Percentiles rank a stretch among this genome's conserved stretches.
These are phyloP conservation scores for Nyctalus aviator DNA, from an alignment of 2,797 vertebrate species.

Conservation along the genomic window DNA sequence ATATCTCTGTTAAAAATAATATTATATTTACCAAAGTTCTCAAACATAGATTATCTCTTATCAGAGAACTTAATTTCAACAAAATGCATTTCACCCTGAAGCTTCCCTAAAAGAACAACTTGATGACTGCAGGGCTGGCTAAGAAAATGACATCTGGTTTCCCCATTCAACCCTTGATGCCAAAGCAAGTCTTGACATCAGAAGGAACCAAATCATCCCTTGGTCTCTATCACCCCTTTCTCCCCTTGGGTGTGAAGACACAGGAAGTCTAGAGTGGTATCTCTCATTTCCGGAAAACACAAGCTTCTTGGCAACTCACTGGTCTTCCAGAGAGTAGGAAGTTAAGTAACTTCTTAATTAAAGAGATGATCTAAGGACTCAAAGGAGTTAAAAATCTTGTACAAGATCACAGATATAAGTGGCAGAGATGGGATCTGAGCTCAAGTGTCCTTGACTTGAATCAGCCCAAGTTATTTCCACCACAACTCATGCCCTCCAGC, in stretches of 20 bases:
- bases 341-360: not conserved
- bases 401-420: not conserved
- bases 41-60: slow-evolving; percentile 7
- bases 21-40: slow-evolving; percentile 1
- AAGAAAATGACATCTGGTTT: not conserved
- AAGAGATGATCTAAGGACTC: not conserved
- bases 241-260: not conserved
- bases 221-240: not conserved
- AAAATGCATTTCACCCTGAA: slow-evolving; percentile 36
- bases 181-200: not conserved
- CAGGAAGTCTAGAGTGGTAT: not conserved
- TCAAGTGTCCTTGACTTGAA: slow-evolving; percentile 3
- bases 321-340: not conserved
- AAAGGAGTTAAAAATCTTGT: not conserved
- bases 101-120: slow-evolving; percentile 20
- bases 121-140: not conserved
- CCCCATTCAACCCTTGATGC: not conserved
- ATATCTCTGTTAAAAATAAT: not conserved
- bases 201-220: not conserved
- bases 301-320: not conserved
- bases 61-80: slow-evolving; percentile 21
- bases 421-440: not conserved
- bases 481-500: not conserved
- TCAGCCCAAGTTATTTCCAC: not conserved
- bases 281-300: not conserved